These are phyloP conservation scores for Otus sunia DNA, from an alignment of 2,113 vertebrate species.

Conservation along the genomic window DNA sequence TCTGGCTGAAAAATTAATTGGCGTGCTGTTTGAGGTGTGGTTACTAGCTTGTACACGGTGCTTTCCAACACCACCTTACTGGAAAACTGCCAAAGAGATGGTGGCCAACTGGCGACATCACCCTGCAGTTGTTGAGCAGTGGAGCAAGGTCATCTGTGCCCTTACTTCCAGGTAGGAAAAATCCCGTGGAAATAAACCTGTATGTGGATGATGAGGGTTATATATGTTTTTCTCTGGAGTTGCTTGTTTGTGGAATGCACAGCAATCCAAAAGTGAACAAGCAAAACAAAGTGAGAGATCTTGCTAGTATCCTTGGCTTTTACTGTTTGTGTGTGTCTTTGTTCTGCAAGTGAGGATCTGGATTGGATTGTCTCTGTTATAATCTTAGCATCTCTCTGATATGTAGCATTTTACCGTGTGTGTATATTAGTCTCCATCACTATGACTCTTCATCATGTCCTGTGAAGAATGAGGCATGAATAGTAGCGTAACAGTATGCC, in stretches of 20 bases:
- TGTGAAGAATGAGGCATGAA: not conserved
- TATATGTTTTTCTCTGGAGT: not conserved
- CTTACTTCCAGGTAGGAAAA: slow-evolving; percentile 89
- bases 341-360: not conserved
- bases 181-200: not conserved
- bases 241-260: not conserved
- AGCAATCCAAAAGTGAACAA: not conserved
- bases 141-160: slow-evolving; percentile 93
- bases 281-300: not conserved
- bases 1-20: slow-evolving; percentile 91
- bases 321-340: not conserved
- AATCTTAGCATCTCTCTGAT: not conserved
- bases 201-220: not conserved
- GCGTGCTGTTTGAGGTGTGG: slow-evolving; percentile 95
- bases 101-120: slow-evolving; percentile 97
- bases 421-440: not conserved
- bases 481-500: not conserved
- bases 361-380: not conserved
- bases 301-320: not conserved
- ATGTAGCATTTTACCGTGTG: fast-evolving
- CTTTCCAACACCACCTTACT: slow-evolving; percentile 94
- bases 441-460: not conserved
- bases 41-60: slow-evolving; percentile 89
- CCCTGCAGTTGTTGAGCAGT: slow-evolving; percentile 95
- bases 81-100: slow-evolving; percentile 97